A percentile compares a stretch with the other conserved stretches of the same genome.
Conservation (phyloP, 2,113 vertebrate species). For the Poeciliopsis occidentalis region DNA sequence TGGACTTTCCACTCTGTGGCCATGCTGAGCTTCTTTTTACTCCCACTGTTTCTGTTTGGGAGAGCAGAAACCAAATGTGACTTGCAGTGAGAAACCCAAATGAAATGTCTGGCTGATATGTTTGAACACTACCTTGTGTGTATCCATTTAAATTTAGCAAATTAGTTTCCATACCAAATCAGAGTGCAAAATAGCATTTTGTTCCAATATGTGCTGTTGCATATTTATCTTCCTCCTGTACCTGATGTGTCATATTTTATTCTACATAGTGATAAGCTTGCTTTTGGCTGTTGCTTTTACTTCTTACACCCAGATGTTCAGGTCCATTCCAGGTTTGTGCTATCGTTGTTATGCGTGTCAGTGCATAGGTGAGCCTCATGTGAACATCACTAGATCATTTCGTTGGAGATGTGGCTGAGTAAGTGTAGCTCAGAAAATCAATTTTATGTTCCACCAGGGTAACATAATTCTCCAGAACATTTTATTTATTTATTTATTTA, state of each 20-base stretch:
- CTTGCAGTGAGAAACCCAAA: neutral
- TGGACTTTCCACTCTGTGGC: conserved; percentile 26
- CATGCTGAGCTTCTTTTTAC: neutral
- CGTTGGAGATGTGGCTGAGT: conserved; percentile 55
- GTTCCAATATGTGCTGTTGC: conserved; percentile 12
- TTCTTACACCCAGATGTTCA: conserved; percentile 38
- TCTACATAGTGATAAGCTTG: conserved; percentile 32
- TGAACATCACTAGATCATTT: conserved; percentile 67
- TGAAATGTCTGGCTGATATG: conserved; percentile 4
- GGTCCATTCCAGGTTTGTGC: conserved; percentile 5
- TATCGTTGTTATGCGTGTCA: conserved; percentile 8
- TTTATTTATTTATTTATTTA: neutral
- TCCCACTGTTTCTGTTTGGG: neutral
- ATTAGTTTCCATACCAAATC: conserved; percentile 11
- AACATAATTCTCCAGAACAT: conserved; percentile 54
- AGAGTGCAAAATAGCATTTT: conserved; percentile 5
- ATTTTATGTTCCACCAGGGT: conserved; percentile 49
- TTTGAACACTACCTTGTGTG: neutral
- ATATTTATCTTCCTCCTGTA: conserved; percentile 41
- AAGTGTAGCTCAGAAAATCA: conserved; percentile 64
- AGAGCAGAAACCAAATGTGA: conserved; percentile 1
- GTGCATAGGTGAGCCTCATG: conserved; percentile 31
- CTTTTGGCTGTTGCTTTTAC: conserved; percentile 41
- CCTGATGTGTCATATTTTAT: conserved; percentile 39
- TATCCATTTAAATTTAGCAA: conserved; percentile 2